Percentiles rank a stretch among this genome's conserved stretches.
phyloP scores from a whole-genome alignment of 2,797 vertebrate genomes.

The Labroides dimidiatus region DNA sequence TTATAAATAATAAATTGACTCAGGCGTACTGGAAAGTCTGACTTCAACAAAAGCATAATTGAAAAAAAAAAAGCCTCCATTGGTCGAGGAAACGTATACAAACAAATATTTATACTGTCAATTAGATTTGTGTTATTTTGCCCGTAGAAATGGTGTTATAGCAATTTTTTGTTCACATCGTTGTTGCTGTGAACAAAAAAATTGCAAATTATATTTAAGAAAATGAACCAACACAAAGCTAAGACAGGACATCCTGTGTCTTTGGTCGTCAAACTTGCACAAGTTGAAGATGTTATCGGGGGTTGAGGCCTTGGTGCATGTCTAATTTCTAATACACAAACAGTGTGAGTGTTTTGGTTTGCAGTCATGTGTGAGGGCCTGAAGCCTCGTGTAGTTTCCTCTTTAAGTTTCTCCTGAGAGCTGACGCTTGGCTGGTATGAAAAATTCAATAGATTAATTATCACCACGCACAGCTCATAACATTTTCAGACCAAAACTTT shows the following conservation, averaged over 20 bases:
- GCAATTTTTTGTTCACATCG: too few relatives aligned
- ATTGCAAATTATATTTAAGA: not conserved
- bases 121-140: too few relatives aligned
- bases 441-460: conserved; percentile 13
- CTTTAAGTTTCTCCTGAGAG: conserved; percentile 24
- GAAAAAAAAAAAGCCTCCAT: too few relatives aligned
- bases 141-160: too few relatives aligned
- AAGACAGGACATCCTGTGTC: too few relatives aligned
- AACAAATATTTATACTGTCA: too few relatives aligned
- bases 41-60: too few relatives aligned
- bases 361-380: conserved; percentile 46
- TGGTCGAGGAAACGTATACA: too few relatives aligned
- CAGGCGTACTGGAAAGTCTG: too few relatives aligned
- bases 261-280: not conserved
- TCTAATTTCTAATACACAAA: conserved; percentile 33
- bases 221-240: not conserved
- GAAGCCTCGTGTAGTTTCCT: conserved; percentile 49
- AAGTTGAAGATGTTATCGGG: conserved; percentile 6
- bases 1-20: too few relatives aligned
- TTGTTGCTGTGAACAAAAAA: not conserved
- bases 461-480: conserved; percentile 1
- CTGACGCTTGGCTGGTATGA: conserved; percentile 31
- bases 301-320: conserved; percentile 17
- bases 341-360: conserved; percentile 32
- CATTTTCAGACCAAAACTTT: not conserved